Conservation (phyloP, 2,888 invertebrate genomes). For the Tuberolachnus salignus region DNA sequence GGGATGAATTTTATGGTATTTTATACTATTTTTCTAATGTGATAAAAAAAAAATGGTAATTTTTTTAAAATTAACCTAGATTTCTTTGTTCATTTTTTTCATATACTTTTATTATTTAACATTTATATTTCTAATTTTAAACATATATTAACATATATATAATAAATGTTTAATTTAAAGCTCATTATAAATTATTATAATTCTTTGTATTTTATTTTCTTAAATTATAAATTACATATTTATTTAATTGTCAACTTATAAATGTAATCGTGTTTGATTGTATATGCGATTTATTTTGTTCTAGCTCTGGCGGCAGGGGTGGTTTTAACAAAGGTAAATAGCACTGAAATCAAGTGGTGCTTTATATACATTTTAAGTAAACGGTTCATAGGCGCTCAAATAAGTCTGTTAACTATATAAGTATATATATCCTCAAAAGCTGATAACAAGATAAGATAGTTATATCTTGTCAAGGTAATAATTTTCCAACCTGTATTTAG, state of each 20-base stretch:
- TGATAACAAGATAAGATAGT: conserved; percentile 57
- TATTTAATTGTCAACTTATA: conserved; percentile 42
- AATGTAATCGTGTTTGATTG: conserved; percentile 54
- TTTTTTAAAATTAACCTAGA: too few relatives aligned
- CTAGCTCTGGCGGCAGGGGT: conserved; percentile 93
- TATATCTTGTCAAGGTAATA: conserved; percentile 55
- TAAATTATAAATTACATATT: conserved; percentile 4
- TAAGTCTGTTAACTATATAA: conserved; percentile 53
- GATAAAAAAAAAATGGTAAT: too few relatives aligned
- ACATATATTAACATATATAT: not conserved
- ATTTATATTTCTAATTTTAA: not conserved
- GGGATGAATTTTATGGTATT: too few relatives aligned
- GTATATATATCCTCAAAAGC: conserved; percentile 48
- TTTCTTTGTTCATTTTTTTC: not conserved
- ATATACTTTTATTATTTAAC: too few relatives aligned
- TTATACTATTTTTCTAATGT: too few relatives aligned
- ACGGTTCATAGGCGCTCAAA: conserved; percentile 55
- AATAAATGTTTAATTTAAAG: conserved; percentile 10
- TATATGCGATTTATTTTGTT: conserved; percentile 70
- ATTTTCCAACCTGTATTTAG: conserved; percentile 53
- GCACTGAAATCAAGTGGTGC: conserved; percentile 66
- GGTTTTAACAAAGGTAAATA: conserved; percentile 96
- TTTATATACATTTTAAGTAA: conserved; percentile 55
- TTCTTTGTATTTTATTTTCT: conserved; percentile 37
- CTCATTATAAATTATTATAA: conserved; percentile 5